Base-by-base conservation (phyloP, 2,888 invertebrate species). In the Imbricaverruca yamaguchii region DNA sequence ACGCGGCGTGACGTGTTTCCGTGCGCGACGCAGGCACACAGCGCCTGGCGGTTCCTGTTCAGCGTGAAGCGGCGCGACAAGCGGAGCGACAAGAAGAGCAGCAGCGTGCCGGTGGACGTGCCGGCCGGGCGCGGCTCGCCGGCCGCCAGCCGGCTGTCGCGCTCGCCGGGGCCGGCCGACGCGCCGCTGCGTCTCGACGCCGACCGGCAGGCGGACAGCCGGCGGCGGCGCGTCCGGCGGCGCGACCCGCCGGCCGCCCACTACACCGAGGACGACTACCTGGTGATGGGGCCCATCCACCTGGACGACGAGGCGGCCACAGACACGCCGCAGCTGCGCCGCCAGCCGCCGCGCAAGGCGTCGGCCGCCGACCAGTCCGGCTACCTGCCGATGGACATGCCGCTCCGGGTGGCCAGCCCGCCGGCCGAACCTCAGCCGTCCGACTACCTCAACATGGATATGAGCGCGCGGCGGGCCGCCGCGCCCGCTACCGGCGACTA, bases 181-280 rank as follows among this genome's bases (percentile, higher is more conserved):
- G 15, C 18, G 39, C 15, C 69, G 74, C 74, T 25, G 74, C 39
- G 23, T 1, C 53, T 2, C 74, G 74, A 18, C n/a, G 65, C 53
- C 53, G 74, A 74, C 55, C 53, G 74, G 21, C 55, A 23, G 74
- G 23, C 39, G 39, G 39, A 39, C 39, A 74, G 18, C 55, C 74
- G 74, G 21, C 74, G 74, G 15, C 74, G 74, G 53, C 53, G 74
- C 21, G 9, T 21, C 74, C 55, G 55, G 74, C 74, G 74, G 9
- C 74, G 74, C 74, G 74, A 74, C 9, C 53, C 53, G 55, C 74
- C 74, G 74, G 69, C 69, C 23, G 65, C 23, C 6, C 53, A 74
- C 55, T 74, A 74, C 74, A 55, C 74, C 0, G 74, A 74, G 53
- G 74, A 74, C 53, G 74, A 74, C 74, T 74, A 74, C 55, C 74